phyloP scores from a whole-genome alignment of 35 echinoderm and acorn worm genomes.

The Stichopus chloronotus region DNA sequence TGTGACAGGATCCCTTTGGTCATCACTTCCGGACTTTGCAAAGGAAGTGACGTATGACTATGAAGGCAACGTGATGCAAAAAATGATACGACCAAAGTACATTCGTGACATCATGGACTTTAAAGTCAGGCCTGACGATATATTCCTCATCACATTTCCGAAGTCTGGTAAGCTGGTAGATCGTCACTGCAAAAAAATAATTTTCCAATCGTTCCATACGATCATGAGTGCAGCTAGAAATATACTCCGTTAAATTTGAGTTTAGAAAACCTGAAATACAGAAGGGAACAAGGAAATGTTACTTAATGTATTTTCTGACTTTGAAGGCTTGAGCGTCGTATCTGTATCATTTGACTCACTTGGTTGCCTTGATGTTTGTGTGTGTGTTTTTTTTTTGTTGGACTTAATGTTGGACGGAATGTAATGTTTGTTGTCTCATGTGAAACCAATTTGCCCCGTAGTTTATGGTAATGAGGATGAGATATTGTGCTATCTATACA shows the following conservation, averaged over 20 bases:
- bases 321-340: too few relatives aligned
- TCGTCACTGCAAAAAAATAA: neutral
- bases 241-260: neutral
- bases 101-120: conserved; percentile 32
- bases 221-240: neutral
- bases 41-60: conserved; percentile 31
- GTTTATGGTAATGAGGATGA: too few relatives aligned
- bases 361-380: too few relatives aligned
- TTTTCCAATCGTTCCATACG: neutral
- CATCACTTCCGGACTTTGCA: conserved; percentile 9
- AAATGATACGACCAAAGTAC: neutral
- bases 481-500: too few relatives aligned
- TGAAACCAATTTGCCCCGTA: too few relatives aligned
- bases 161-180: conserved; percentile 61
- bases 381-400: too few relatives aligned
- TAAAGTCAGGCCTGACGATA: conserved; percentile 67
- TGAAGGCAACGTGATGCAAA: conserved; percentile 19
- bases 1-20: conserved; percentile 17
- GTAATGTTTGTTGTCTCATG: too few relatives aligned
- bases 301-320: neutral
- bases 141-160: conserved; percentile 68
- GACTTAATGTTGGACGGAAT: too few relatives aligned
- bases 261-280: neutral
- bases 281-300: neutral
- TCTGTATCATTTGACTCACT: too few relatives aligned